Base-by-base conservation (phyloP, 2,888 invertebrate genomes). In the Ormyrus pomaceus region DNA sequence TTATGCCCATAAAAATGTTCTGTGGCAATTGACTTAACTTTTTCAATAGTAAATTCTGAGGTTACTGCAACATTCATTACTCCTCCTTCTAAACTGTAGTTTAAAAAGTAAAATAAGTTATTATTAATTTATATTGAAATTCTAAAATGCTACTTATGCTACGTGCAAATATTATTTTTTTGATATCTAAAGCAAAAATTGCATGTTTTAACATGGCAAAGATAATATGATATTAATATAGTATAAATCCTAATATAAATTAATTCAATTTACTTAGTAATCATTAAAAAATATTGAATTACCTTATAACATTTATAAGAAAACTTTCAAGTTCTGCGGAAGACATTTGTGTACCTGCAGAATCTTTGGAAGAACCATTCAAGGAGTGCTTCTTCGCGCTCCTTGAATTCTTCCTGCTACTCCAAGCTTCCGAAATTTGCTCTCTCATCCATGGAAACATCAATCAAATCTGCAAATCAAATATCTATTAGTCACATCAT, bases 371-470 rank as follows among this genome's bases (percentile, higher is more conserved):
- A 76, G 86, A 84, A 82, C 85, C 80, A 77, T 84, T 82, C 83
- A 85, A 85, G 83, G 87, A 84, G 81, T 82, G 85, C 83, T 83
- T 86, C 46, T 87, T 86, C 78, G 85, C 78, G 61, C 86, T 82
- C 84, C 86, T 87, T 85, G 88, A 87, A 83, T 82, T 86, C 82
- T 86, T 88, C 82, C 89, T 88, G 83, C 85, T 89, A 86, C 87
- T 86, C 88, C 88, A 89, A 79, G 85, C 86, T 82, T 88, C 88
- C 81, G 86, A 84, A 79, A 89, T 86, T 81, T 88, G 87, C 77
- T 87, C 86, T 85, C 87, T 87, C 85, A 89, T 85, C 88, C 88
- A 89, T 87, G 88, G 87, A 85, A 89, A 86, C 89, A 89, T 89
- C 83, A 89, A 87, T 84, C 79, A 83, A 81, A 81, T 65, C 85